Evolutionary conservation across 2,797 vertebrate species (phyloP), one percentile per base, ranked within the genome.

Genomic region (Chrysolophus pictus): DNA sequence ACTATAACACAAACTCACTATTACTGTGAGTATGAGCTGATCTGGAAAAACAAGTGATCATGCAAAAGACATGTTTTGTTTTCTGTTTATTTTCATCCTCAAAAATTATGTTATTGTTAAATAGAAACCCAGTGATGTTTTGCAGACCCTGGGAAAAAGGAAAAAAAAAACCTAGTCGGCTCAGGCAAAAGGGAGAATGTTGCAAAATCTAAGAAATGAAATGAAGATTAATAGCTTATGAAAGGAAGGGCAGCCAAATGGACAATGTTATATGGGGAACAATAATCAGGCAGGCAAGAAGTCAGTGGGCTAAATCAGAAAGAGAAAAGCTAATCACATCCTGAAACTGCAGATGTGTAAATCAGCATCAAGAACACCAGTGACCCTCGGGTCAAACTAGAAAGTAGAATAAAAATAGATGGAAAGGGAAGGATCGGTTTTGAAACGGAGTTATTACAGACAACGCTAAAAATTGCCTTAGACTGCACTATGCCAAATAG

Each of bases 171-270:
- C 10, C 7, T 37, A 14, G 19, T 84, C 22, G 12, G 39, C 26
- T 73, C 68, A 35, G 22, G 39, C 51, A 79, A 79, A 67, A 35
- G 33, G 23, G 35, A 90, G 73, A 91, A 78, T 37, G 87, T 5
- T 74, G 22, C 49, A 46, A 78, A 63, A 42, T 7, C 6, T 8
- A 51, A 70, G 67, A 84, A 83, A 65, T 19, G 3, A 86, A 88
- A 78, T 59, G 1, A 77, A 92, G 58, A 85, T 74, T 70, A 87
- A 76, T 14, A 56, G 10, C 8, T 67, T 73, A 5, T 33, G 67
- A 84, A 88, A 73, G 42, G 67, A 88, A 91, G 76, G 91, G 22
- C 63, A 70, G 44, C 51, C 56, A 44, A 87, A 87, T 86, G 68
- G 56, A 58, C 76, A 78, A 0, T 0, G 0, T 60, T 76, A 62